phyloP scores from a whole-genome alignment of 2,888 invertebrate genomes.

The Pristionchus mayeri region DNA sequence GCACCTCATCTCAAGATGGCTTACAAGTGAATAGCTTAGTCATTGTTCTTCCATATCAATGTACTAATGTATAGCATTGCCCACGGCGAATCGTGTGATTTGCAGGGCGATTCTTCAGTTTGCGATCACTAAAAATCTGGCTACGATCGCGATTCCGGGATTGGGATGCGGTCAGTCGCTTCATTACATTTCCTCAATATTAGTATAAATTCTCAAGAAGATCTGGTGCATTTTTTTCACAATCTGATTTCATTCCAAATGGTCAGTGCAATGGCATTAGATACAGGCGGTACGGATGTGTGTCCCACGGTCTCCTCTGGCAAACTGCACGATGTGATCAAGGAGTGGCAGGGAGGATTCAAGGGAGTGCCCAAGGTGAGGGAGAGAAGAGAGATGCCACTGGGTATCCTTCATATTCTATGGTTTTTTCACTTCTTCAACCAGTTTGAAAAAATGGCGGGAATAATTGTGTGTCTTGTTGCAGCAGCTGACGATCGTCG shows the following conservation, averaged over 20 bases:
- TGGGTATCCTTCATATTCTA: background rate
- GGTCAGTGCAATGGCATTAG: no score
- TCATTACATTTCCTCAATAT: no score
- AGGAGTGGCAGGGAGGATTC: constrained; percentile 37
- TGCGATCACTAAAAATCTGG: background rate
- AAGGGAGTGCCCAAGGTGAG: constrained; percentile 29
- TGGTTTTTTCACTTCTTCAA: background rate
- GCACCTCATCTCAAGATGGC: constrained; percentile 32
- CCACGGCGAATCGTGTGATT: no score
- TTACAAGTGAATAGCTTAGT: constrained; percentile 19
- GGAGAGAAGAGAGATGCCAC: background rate
- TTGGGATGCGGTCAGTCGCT: constrained; percentile 33
- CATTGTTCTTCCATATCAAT: background rate
- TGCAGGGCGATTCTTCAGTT: constrained; percentile 25
- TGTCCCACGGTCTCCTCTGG: background rate
- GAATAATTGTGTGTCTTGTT: background rate
- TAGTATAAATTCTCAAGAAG: no score
- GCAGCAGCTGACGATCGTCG: constrained; percentile 24
- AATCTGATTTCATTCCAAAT: no score
- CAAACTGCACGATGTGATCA: constrained; percentile 37
- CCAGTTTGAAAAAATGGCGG: no score
- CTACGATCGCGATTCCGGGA: background rate
- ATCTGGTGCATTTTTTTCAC: no score
- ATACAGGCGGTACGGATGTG: background rate
- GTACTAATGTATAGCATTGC: background rate